Base-by-base conservation (phyloP, 2,113 vertebrate genomes). In the Cariama cristata region DNA sequence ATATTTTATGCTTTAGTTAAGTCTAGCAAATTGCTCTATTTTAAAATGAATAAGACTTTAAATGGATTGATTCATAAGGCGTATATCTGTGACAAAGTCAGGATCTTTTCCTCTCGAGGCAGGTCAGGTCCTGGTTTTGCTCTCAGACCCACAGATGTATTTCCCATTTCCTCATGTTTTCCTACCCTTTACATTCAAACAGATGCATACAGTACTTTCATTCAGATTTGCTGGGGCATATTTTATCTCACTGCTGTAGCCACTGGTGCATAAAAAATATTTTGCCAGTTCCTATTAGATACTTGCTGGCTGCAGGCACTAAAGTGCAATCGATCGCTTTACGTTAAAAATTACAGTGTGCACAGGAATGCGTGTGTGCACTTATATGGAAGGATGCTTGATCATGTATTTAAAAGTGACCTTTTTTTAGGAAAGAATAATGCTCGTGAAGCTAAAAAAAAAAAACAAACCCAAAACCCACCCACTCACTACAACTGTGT, bases 321-420 rank as follows among this genome's bases (percentile, higher is more conserved):
- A 1, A 0, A 89, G 69, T 28, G 59, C 32, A 68, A 44, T n/a
- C 0, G 5, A 62, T 62, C 52, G 68, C 20, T 72, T 89, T 44
- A 62, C 16, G 64, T 59, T 79, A 63, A 79, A 94, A 91, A 40
- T 55, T 28, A 50, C 4, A n/a, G 22, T 27, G 11, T 79, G 50
- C 45, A 14, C 55, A 81, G 26, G 40, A 86, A 22, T 1, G 1
- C 0, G 0, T 20, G n/a, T 26, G 44, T 50, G 18, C 26, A 45
- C 2, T 2, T 38, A 30, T 21, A 24, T 67, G 52, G 44, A 71
- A 63, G 21, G 38, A 38, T 83, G 12, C 16, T 42, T 79, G 60
- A 15, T 23, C 1, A 0, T n/a, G 11, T 35, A n/a, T 77, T 83
- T 88, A 23, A 62, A 83, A 88, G 11, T 38, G 28, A 59, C 50